phyloP scores from a whole-genome alignment of 2,113 vertebrate species.

The Stegostoma tigrinum region DNA sequence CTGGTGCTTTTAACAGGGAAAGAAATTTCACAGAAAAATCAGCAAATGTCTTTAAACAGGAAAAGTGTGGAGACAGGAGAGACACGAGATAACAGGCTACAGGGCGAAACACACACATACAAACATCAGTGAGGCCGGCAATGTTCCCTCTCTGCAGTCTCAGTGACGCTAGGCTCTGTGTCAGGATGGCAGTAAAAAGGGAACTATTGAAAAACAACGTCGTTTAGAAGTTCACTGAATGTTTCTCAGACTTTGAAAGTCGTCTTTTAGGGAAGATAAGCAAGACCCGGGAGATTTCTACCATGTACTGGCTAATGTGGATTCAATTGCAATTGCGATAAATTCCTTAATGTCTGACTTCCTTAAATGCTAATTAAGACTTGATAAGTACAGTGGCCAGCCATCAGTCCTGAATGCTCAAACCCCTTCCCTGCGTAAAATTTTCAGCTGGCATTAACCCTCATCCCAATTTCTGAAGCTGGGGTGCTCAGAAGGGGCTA shows the following conservation, averaged over 20 bases:
- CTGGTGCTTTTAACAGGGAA: conserved; percentile 48
- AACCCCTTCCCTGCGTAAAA: background rate
- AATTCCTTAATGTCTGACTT: conserved; percentile 6
- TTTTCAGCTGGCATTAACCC: background rate
- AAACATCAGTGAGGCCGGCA: conserved; percentile 44
- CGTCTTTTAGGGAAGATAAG: conserved; percentile 14
- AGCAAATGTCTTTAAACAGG: conserved; percentile 93
- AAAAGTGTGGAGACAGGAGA: conserved; percentile 86
- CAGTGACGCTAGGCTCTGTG: conserved; percentile 15
- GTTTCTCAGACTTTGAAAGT: conserved; percentile 15
- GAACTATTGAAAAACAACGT: conserved; percentile 20
- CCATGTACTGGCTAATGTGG: background rate
- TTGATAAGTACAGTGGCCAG: background rate
- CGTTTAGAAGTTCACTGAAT: conserved; percentile 16
- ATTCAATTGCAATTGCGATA: background rate
- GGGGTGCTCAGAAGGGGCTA: too few species aligned
- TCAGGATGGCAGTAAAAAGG: background rate
- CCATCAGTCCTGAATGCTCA: background rate
- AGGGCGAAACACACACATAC: conserved; percentile 73
- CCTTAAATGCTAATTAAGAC: conserved; percentile 27
- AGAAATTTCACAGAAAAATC: conserved; percentile 64
- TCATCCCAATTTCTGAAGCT: background rate
- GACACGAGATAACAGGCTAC: conserved; percentile 77
- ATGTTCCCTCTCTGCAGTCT: background rate
- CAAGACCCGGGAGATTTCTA: conserved; percentile 18